phyloP scores from a whole-genome alignment of 2,113 vertebrate species.

The Pogonocichla stellata region DNA sequence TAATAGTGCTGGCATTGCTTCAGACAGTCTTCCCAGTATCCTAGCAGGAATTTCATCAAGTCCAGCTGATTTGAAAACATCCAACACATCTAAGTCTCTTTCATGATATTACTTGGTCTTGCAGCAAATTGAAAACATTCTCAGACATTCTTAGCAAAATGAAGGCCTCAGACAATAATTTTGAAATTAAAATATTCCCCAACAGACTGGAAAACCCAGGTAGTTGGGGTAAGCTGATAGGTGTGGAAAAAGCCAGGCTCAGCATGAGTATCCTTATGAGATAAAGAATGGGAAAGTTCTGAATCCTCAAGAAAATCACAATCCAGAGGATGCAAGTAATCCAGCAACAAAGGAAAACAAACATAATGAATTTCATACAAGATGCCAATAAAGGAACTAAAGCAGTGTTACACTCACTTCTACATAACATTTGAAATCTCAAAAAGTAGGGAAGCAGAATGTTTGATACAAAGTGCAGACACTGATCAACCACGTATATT shows the following conservation, averaged over 20 bases:
- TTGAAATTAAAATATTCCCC: neutral
- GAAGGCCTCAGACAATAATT: neutral
- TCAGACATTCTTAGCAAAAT: neutral
- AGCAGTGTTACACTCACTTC: neutral
- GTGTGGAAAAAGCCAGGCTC: neutral
- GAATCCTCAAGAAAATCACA: neutral
- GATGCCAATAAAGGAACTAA: neutral
- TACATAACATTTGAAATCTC: neutral
- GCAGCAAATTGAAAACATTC: constrained; percentile 22
- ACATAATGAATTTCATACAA: neutral
- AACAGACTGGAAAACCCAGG: neutral
- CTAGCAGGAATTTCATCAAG: constrained; percentile 18
- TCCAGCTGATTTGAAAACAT: constrained; percentile 37
- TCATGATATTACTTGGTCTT: neutral
- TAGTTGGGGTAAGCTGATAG: neutral
- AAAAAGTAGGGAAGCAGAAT: neutral
- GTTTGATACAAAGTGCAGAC: neutral
- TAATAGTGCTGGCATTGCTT: constrained; percentile 22
- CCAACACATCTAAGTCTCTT: neutral
- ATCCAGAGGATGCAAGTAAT: neutral
- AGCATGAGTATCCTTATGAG: neutral
- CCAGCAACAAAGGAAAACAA: neutral
- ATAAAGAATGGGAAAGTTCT: neutral
- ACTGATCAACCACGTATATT: neutral
- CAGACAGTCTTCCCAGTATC: neutral